A percentile compares a stretch with the other conserved stretches of the same genome.
phyloP scores from a whole-genome alignment of 2,113 vertebrate species.

The Calidris pugnax region DNA sequence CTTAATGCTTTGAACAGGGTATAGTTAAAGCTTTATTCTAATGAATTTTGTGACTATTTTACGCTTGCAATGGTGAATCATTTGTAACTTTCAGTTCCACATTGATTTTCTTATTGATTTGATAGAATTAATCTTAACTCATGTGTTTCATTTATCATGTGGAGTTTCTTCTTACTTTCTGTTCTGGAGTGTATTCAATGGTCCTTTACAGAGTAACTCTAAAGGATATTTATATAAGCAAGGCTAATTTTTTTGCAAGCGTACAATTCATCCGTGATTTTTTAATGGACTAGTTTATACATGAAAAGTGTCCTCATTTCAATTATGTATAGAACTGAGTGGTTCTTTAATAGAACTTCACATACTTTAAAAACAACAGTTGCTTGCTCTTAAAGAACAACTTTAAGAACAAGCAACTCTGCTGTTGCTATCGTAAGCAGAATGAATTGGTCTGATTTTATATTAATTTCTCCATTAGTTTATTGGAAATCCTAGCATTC shows the following conservation, averaged over 20 bases:
- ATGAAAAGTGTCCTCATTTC: neutral
- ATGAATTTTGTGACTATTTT: neutral
- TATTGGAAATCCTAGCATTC: conserved; percentile 85
- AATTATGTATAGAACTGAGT: neutral
- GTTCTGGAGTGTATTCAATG: neutral
- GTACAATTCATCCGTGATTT: neutral
- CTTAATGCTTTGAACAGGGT: conserved; percentile 91
- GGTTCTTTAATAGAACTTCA: neutral
- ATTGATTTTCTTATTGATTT: neutral
- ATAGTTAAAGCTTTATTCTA: conserved; percentile 37
- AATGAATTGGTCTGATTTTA: neutral
- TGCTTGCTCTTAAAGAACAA: neutral
- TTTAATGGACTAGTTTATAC: neutral
- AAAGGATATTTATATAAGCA: neutral
- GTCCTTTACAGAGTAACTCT: neutral
- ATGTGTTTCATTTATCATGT: neutral
- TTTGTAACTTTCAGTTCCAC: neutral
- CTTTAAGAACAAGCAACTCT: neutral
- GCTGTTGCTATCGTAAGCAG: neutral
- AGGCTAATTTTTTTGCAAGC: neutral
- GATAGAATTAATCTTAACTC: neutral
- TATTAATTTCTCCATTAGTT: conserved; percentile 77
- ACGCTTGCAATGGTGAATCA: neutral
- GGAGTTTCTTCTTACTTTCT: neutral
- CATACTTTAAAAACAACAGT: neutral